Evolutionary conservation across 2,888 invertebrate species (phyloP).

Genomic region (Drosophila histrio): DNA sequence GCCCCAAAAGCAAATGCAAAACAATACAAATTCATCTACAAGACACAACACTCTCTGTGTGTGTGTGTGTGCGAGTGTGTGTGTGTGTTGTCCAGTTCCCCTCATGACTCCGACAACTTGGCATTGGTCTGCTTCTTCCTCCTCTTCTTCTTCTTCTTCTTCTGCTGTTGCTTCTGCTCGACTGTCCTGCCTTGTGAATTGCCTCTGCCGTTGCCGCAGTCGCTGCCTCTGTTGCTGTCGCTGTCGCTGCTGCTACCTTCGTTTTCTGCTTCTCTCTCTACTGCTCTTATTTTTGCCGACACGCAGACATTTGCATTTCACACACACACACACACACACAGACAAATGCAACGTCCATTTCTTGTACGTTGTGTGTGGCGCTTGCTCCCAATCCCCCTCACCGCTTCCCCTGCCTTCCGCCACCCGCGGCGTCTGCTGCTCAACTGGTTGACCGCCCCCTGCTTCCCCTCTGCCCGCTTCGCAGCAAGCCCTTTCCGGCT

Average conservation of each 20-base stretch:
- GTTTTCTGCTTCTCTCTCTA: neutral
- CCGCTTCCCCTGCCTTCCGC: conserved; percentile 1
- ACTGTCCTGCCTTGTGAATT: conserved; percentile 27
- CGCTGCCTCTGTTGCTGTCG: neutral
- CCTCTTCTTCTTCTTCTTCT: neutral
- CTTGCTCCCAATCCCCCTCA: conserved; percentile 36
- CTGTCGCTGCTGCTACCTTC: neutral
- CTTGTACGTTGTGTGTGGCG: conserved; percentile 65
- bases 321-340: conserved; percentile 38
- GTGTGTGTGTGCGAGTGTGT: conserved; percentile 29
- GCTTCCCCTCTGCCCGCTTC: neutral
- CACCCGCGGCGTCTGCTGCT: conserved; percentile 52
- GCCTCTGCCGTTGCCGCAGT: neutral
- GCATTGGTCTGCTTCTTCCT: conserved; percentile 55
- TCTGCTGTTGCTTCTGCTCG: conserved; percentile 2
- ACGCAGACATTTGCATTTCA: conserved; percentile 74
- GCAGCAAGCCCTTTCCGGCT: conserved; percentile 35
- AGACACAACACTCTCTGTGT: conserved; percentile 31
- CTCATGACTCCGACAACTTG: conserved; percentile 45
- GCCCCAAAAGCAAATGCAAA: conserved; percentile 80
- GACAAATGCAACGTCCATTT: conserved; percentile 16
- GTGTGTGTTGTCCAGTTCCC: conserved; percentile 38
- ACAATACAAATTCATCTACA: conserved; percentile 79
- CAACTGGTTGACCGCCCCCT: conserved; percentile 56
- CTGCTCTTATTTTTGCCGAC: conserved; percentile 27